These are phyloP conservation scores for Archivesica marissinica DNA, from an alignment of 1,140 invertebrate genomes.

Conservation along the genomic window DNA sequence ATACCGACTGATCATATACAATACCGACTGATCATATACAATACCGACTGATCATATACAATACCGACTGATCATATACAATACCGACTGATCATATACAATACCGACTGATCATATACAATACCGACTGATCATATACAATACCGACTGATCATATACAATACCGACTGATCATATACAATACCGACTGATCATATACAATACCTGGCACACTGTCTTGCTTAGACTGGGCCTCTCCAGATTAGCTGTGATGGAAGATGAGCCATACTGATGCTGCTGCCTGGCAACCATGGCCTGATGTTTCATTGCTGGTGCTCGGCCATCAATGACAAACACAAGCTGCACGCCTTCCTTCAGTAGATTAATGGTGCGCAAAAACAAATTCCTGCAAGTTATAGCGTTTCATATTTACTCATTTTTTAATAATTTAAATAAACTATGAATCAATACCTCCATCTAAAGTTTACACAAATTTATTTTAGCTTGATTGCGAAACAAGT, in stretches of 20 bases:
- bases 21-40: no score
- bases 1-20: no score
- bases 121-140: no score
- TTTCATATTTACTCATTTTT: neutral
- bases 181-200: neutral
- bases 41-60: no score
- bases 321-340: slow-evolving; percentile 39
- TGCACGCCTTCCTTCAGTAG: slow-evolving; percentile 20
- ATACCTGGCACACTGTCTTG: neutral
- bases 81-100: no score
- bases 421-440: neutral
- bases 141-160: no score
- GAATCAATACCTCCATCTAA: neutral
- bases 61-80: no score
- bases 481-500: no score
- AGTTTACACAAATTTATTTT: no score
- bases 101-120: no score
- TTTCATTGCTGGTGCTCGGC: slow-evolving; percentile 36
- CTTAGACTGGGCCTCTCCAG: slow-evolving; percentile 4
- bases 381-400: slow-evolving; percentile 4
- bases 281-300: neutral
- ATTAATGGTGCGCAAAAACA: slow-evolving; percentile 13
- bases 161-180: no score
- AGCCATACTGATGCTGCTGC: slow-evolving; percentile 34
- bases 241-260: neutral